A percentile compares a stretch with the other conserved stretches of the same genome.
Conservation (phyloP, 2,797 vertebrate genomes). For the Lemur catta region DNA sequence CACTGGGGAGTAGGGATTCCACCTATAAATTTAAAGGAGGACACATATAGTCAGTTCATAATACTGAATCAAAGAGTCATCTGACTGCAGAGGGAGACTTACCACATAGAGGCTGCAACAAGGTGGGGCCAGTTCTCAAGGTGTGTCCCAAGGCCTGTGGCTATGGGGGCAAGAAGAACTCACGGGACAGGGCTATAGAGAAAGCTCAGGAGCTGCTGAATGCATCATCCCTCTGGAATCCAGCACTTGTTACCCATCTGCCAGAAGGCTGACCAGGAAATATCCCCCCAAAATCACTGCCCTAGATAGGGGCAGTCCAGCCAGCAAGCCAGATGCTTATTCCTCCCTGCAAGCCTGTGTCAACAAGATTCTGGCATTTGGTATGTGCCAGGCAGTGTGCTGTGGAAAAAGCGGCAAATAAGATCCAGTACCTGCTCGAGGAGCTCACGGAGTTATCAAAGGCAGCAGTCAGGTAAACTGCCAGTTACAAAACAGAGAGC, state of each 20-base stretch:
- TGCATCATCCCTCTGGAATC: neutral
- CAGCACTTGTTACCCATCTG: neutral
- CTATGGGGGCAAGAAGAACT: neutral
- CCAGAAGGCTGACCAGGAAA: neutral
- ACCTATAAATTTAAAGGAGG: too few relatives aligned
- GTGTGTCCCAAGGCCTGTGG: too few relatives aligned
- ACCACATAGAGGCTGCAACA: neutral
- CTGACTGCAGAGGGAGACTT: neutral
- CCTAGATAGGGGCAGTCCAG: neutral
- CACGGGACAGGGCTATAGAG: fast-evolving
- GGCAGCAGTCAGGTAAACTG: neutral
- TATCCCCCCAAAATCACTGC: neutral
- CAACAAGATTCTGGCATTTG: neutral
- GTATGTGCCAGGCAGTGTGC: neutral
- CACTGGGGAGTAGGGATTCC: neutral
- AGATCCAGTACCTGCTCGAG: neutral
- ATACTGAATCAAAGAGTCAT: neutral
- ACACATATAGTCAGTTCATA: neutral
- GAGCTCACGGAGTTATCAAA: neutral
- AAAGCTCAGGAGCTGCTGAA: neutral
- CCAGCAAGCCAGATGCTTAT: neutral
- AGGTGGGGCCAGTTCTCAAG: too few relatives aligned
- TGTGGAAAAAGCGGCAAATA: neutral
- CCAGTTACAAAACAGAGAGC: neutral
- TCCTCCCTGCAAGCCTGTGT: neutral